phyloP scores from a whole-genome alignment of 2,113 vertebrate species.

The Anhinga anhinga region DNA sequence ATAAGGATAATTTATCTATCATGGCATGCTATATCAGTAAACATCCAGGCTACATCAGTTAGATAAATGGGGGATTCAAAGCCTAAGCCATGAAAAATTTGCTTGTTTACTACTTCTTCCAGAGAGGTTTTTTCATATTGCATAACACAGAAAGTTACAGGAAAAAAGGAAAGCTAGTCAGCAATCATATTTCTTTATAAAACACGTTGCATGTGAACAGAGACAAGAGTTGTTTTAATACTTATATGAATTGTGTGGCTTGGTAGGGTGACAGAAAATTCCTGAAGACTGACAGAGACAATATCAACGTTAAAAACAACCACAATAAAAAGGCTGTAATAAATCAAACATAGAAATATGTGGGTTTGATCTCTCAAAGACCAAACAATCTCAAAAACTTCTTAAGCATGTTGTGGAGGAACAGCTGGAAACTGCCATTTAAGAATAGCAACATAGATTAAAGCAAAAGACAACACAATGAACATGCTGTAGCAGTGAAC shows the following conservation, averaged over 20 bases:
- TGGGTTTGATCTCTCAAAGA: not conserved
- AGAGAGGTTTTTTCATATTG: not conserved
- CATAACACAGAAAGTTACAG: not conserved
- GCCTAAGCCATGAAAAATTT: conserved; percentile 4
- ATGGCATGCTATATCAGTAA: conserved; percentile 19
- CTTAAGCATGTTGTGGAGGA: not conserved
- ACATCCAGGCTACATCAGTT: not conserved
- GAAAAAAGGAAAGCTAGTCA: not conserved
- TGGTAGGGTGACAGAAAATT: not conserved
- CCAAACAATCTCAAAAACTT: not conserved
- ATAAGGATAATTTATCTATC: not conserved
- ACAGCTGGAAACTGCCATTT: not conserved
- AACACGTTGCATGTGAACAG: not conserved
- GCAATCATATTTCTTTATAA: not conserved
- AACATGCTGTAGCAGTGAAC: not conserved
- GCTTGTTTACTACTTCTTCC: not conserved
- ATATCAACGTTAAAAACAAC: not conserved
- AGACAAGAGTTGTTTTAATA: not conserved
- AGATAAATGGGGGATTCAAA: not conserved
- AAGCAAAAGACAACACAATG: not conserved
- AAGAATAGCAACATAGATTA: not conserved
- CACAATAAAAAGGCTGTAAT: not conserved
- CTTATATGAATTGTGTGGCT: not conserved
- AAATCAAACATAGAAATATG: not conserved
- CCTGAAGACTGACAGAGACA: not conserved